Conservation (phyloP, 1,140 invertebrate genomes). For the Micrasema minimum region DNA sequence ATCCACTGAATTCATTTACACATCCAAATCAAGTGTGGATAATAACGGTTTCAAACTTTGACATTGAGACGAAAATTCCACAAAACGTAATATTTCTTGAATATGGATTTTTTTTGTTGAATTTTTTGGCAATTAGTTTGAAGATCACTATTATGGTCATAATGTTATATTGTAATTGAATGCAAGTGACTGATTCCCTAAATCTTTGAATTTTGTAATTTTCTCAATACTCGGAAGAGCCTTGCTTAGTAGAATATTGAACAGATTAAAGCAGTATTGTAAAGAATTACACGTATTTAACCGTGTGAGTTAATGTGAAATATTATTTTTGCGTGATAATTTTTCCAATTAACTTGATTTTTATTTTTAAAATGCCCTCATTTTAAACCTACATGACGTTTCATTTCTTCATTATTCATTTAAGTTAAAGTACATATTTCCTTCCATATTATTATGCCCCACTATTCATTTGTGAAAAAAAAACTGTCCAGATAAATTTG, state of each 20-base stretch:
- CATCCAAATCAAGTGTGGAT: too few relatives aligned
- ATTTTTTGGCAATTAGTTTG: conserved; percentile 15
- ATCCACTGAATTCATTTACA: not conserved
- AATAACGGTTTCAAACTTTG: not conserved
- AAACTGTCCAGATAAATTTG: not conserved
- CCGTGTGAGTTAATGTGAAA: not conserved
- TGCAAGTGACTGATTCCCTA: conserved; percentile 18
- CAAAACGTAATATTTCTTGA: conserved; percentile 27
- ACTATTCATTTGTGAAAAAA: not conserved
- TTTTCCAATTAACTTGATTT: conserved; percentile 29
- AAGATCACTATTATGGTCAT: conserved; percentile 3
- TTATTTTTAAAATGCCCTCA: conserved; percentile 30
- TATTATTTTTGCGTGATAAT: not conserved
- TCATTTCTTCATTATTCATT: conserved; percentile 20
- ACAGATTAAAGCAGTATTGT: too few relatives aligned
- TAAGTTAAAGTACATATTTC: not conserved
- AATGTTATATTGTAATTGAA: conserved; percentile 8
- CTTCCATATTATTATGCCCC: conserved; percentile 1
- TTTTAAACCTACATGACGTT: conserved; percentile 32
- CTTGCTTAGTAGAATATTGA: too few relatives aligned
- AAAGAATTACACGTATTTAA: conserved; percentile 1
- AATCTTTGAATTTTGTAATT: conserved; percentile 2
- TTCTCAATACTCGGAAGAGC: too few relatives aligned
- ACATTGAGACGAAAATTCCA: conserved; percentile 21
- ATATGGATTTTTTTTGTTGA: conserved; percentile 21